Evolutionary conservation across 2,797 vertebrate genomes (phyloP).

Genomic region (Hypotaenidia philippensis): DNA sequence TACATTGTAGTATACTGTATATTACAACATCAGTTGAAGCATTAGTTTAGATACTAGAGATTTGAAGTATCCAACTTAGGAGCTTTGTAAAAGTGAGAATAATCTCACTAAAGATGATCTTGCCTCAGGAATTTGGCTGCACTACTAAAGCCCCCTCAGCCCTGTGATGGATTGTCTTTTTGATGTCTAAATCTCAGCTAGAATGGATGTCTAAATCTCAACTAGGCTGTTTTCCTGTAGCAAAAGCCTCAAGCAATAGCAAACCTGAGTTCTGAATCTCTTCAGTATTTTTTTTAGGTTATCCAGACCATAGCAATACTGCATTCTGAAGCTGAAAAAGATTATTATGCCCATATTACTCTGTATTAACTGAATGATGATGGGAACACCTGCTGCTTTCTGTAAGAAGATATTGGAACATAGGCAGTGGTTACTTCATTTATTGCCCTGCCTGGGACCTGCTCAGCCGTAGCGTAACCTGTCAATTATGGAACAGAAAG

Average conservation of each 20-base stretch:
- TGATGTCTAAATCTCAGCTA: not conserved
- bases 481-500: not conserved
- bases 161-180: not conserved
- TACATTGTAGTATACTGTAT: not conserved
- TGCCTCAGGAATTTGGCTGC: not conserved
- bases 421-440: not conserved
- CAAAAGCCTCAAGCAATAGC: not conserved
- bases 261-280: not conserved
- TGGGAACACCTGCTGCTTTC: not conserved
- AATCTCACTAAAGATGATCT: not conserved
- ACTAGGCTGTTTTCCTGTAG: not conserved
- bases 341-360: not conserved
- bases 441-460: not conserved
- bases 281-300: not conserved
- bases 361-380: not conserved
- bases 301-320: not conserved
- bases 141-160: not conserved
- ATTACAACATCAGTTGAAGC: not conserved
- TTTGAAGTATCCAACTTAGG: not conserved
- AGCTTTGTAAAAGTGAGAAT: not conserved
- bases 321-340: not conserved
- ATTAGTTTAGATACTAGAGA: not conserved
- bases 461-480: not conserved
- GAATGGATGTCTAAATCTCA: not conserved
- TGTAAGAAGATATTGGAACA: not conserved